These are phyloP conservation scores for Rhinophrynus dorsalis DNA, from an alignment of 2,797 vertebrate genomes.

Conservation along the genomic window DNA sequence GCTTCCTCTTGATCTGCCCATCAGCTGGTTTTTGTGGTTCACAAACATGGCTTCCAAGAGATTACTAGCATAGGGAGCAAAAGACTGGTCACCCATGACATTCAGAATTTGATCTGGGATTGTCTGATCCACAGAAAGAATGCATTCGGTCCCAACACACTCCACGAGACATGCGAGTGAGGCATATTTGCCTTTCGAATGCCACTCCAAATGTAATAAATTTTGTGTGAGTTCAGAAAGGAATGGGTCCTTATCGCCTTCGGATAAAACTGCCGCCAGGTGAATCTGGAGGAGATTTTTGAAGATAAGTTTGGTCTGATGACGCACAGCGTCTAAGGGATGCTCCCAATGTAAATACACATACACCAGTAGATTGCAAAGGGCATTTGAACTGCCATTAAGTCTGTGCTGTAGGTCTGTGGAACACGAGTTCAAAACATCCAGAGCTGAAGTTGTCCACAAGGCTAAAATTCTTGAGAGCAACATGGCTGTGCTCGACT, in stretches of 20 bases:
- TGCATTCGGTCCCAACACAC: constrained; percentile 75
- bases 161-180: constrained; percentile 85
- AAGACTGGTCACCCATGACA: constrained; percentile 87
- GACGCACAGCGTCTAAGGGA: constrained; percentile 88
- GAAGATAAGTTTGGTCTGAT: constrained; percentile 88
- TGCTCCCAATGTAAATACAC: constrained; percentile 94
- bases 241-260: constrained; percentile 69
- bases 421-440: constrained; percentile 69
- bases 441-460: constrained; percentile 84
- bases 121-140: constrained; percentile 75
- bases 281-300: constrained; percentile 85
- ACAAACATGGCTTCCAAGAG: constrained; percentile 90
- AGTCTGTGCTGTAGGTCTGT: constrained; percentile 66
- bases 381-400: constrained; percentile 70
- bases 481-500: constrained; percentile 83
- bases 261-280: constrained; percentile 48
- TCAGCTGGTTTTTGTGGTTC: constrained; percentile 82
- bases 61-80: constrained; percentile 89
- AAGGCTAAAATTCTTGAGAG: constrained; percentile 82
- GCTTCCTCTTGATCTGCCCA: constrained; percentile 35
- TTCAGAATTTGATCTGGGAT: constrained; percentile 80
- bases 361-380: constrained; percentile 78
- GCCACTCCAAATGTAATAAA: constrained; percentile 87
- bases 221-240: constrained; percentile 70
- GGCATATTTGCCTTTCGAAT: constrained; percentile 87